Base-by-base conservation (phyloP, 2,797 vertebrate genomes). In the Dallia pectoralis region DNA sequence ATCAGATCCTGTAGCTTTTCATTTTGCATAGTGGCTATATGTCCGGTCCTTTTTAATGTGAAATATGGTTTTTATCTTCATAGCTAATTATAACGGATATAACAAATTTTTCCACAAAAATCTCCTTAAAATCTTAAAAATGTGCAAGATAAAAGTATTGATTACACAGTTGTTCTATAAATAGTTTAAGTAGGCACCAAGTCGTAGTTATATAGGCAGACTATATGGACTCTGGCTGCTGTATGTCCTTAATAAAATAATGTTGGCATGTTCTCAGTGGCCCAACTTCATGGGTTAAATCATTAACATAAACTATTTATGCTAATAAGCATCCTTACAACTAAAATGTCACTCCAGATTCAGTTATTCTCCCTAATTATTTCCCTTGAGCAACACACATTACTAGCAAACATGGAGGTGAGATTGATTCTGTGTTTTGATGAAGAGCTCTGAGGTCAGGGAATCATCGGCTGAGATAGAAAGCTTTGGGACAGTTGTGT, bases 241-340 rank as follows among this genome's bases (percentile, higher is more conserved):
- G 78, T 78, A 79, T 81, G 81, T 85, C 82, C 79, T 66, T 65
- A 82, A 84, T 79, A 85, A 84, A 82, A 77, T 79, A 72, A 36
- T 67, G 53, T 73, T 73, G 82, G 70, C 79, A 74, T 81, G n/a
- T 84, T 51, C 89, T 86, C 82, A 82, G 69, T 29, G 69, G 81
- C 76, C 81, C 78, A 78, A 76, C 79, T 85, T 77, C 81, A 69
- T 77, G 87, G 78, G 75, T 87, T 80, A 77, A 30, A 80, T 80
- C 85, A 84, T 88, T 87, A 89, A 90, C 84, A 88, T 73, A 83
- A 83, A 81, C 76, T 70, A 71, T 86, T 86, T 83, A 82, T 79
- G 72, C 87, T 81, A 90, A 88, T 89, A 77, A 86, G 82, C 73
- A 81, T 82, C 81, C 86, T 86, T 85, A 88, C 89, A 87, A 85